Evolutionary conservation across 2,113 vertebrate species (phyloP), one percentile per base, ranked within the genome.

Genomic region (Catharus minimus): DNA sequence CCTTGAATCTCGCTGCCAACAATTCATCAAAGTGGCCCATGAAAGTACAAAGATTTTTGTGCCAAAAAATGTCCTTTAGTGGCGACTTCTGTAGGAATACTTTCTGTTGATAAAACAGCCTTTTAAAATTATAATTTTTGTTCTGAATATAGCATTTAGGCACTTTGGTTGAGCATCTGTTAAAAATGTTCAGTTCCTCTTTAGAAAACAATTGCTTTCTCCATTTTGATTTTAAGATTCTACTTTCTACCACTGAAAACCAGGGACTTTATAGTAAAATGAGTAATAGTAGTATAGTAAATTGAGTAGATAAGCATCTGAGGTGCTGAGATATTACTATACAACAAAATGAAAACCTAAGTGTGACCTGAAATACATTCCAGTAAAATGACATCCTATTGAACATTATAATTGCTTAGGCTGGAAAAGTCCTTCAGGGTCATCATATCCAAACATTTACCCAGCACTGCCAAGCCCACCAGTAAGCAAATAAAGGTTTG

Each of bases 351-450:
- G 0, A 55, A 73, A 87, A 87, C 9, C 15, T 39, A 69, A 64
- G 15, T 13, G 7, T 77, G 13, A 47, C 13, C 12, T 77, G 30
- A 60, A 81, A 52, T 52, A 65, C 30, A 43, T 10, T 73, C 20
- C 27, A 33, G 23, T 52, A 77, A 81, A 92, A 73, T 30, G 24
- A 13, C 3, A 15, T 73, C 10, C 44, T 44, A 39, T 7, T 71
- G n/a, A 79, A 55, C 21, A 14, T 7, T 17, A 11, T 24, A 26
- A 47, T 53, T 0, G 1, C 33, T 53, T 60, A 30, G 5, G 7
- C 60, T 33, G 9, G 21, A 67, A 74, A 60, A 60, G 19, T 33
- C 7, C 28, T 55, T 69, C 69, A 55, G 24, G 10, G 55, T 33
- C 15, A 60, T 3, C 9, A 7, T 14, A 58, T 60, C 13, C 46